These are phyloP conservation scores for Atrichornis clamosus DNA, from an alignment of 2,113 vertebrate genomes.

Conservation along the genomic window DNA sequence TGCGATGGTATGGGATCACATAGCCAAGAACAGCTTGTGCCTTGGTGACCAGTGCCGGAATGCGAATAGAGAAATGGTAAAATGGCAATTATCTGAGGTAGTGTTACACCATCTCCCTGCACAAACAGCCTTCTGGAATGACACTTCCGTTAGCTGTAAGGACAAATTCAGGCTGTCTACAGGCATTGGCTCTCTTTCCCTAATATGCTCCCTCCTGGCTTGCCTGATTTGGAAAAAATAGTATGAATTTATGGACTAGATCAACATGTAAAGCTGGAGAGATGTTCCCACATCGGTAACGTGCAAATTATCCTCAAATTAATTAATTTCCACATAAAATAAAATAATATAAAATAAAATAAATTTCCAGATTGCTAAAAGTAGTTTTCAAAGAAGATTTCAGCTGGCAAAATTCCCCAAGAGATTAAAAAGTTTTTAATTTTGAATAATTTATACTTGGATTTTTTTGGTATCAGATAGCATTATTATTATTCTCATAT, in stretches of 20 bases:
- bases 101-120: neutral
- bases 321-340: neutral
- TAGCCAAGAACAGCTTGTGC: conserved; percentile 17
- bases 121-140: neutral
- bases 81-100: neutral
- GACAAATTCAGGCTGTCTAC: neutral
- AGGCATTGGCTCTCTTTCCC: neutral
- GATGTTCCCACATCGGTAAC: neutral
- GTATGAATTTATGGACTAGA: neutral
- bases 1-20: neutral
- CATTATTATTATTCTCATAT: neutral
- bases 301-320: neutral
- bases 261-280: neutral
- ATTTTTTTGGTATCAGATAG: neutral
- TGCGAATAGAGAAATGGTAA: neutral
- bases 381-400: neutral
- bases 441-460: neutral
- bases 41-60: neutral
- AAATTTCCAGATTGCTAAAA: neutral
- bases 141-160: neutral
- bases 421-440: neutral
- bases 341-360: neutral
- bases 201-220: neutral
- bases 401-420: neutral
- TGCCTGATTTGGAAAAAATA: neutral